Conservation (phyloP, 2,888 invertebrate species). For the Cataglyphis livida region DNA sequence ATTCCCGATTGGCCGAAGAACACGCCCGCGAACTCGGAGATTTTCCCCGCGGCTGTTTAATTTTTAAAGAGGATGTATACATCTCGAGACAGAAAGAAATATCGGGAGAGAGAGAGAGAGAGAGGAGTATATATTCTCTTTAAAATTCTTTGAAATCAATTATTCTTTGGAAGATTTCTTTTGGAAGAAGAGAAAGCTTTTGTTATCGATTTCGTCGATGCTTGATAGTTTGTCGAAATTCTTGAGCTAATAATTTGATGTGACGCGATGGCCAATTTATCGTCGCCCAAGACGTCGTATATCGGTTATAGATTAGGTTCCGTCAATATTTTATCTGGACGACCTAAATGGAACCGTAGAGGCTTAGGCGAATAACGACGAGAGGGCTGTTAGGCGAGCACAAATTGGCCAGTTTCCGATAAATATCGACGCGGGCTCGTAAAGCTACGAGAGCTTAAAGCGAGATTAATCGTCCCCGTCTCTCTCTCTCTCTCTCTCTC, state of each 20-base stretch:
- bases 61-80: background rate
- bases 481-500: background rate
- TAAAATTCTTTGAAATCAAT: background rate
- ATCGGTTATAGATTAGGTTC: slow-evolving; percentile 30
- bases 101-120: too few species aligned
- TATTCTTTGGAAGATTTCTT: background rate
- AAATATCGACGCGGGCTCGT: slow-evolving; percentile 44
- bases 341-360: slow-evolving; percentile 21
- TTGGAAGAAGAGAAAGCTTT: background rate
- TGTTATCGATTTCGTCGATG: background rate
- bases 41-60: background rate
- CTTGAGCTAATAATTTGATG: background rate
- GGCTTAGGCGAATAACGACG: slow-evolving; percentile 37
- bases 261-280: background rate
- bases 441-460: slow-evolving; percentile 49
- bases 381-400: slow-evolving; percentile 30
- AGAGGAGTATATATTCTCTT: too few species aligned
- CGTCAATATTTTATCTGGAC: slow-evolving; percentile 45
- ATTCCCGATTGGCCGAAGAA: background rate
- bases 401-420: slow-evolving; percentile 51
- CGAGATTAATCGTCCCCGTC: slow-evolving; percentile 39
- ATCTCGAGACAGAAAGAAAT: background rate
- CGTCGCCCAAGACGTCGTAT: background rate
- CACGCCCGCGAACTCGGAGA: background rate
- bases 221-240: background rate